Percentiles rank a stretch among this genome's conserved stretches.
Evolutionary conservation across 1,140 invertebrate species (phyloP).

Genomic region (Zaprionus ornatus): DNA sequence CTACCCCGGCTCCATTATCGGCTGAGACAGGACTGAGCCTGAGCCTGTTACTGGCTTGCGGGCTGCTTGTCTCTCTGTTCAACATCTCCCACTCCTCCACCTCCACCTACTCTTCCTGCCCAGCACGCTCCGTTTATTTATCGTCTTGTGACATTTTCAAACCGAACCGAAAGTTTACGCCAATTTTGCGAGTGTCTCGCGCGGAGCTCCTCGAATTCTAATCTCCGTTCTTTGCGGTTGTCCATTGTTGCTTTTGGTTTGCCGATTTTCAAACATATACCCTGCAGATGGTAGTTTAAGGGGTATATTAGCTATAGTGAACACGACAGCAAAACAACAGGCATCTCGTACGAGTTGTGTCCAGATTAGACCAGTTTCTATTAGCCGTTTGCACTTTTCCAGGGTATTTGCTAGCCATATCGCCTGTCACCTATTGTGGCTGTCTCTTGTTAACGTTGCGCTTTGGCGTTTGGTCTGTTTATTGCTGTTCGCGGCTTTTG

Average conservation of each 20-base stretch:
- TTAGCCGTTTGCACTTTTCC: background rate
- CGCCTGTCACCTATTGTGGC: background rate
- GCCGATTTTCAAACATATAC: conserved; percentile 7
- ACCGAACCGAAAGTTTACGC: conserved; percentile 55
- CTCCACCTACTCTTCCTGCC: background rate
- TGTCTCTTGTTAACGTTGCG: conserved; percentile 22
- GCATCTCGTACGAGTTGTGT: background rate
- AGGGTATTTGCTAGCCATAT: background rate
- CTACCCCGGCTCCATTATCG: conserved; percentile 70
- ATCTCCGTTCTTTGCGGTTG: conserved; percentile 63
- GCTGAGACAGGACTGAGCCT: conserved; percentile 15
- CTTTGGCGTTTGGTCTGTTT: conserved; percentile 43
- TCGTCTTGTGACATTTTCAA: conserved; percentile 72
- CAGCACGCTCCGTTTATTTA: conserved; percentile 57
- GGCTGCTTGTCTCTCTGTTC: conserved; percentile 24
- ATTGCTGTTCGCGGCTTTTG: conserved; percentile 67
- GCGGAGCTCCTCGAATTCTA: conserved; percentile 57
- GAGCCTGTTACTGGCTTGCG: conserved; percentile 29
- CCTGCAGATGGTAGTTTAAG: background rate
- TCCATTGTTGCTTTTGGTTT: conserved; percentile 38
- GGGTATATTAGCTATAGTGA: background rate
- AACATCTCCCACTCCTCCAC: background rate
- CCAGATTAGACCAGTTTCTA: background rate
- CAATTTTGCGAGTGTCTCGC: conserved; percentile 65
- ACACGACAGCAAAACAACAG: background rate